Percentiles rank a stretch among this genome's conserved stretches.
These are phyloP conservation scores for Dichetophora obliterata DNA, from an alignment of 2,888 invertebrate genomes.

Conservation along the genomic window DNA sequence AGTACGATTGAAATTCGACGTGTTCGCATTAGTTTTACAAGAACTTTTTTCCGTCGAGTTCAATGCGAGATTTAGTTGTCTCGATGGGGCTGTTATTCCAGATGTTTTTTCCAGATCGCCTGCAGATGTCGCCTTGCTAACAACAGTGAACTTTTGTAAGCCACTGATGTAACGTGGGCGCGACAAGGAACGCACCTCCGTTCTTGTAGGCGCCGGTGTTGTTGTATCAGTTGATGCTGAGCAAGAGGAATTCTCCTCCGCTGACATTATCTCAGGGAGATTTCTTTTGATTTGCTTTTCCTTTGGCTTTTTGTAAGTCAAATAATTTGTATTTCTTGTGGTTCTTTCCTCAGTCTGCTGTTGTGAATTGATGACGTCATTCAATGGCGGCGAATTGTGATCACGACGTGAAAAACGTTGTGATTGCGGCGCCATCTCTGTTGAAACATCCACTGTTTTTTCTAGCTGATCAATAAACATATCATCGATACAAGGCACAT, in stretches of 20 bases:
- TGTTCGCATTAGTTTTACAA: slow-evolving; percentile 37
- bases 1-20: slow-evolving; percentile 46
- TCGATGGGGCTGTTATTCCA: slow-evolving; percentile 21
- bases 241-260: neutral
- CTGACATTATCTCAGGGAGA: slow-evolving; percentile 27
- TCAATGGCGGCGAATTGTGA: slow-evolving; percentile 40
- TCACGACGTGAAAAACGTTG: slow-evolving; percentile 61
- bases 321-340: slow-evolving; percentile 56
- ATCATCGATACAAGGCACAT: slow-evolving; percentile 68
- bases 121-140: slow-evolving; percentile 65
- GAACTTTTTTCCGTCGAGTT: slow-evolving; percentile 23
- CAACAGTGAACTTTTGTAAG: slow-evolving; percentile 61
- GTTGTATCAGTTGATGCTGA: neutral
- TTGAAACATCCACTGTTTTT: slow-evolving; percentile 12
- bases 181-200: slow-evolving; percentile 63
- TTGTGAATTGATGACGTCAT: slow-evolving; percentile 39
- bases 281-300: slow-evolving; percentile 54
- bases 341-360: slow-evolving; percentile 26
- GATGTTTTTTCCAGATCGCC: slow-evolving; percentile 57
- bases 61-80: slow-evolving; percentile 9
- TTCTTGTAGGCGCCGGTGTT: slow-evolving; percentile 37
- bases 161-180: slow-evolving; percentile 66
- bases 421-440: slow-evolving; percentile 36
- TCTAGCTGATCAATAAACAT: slow-evolving; percentile 36
- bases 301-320: slow-evolving; percentile 66